Evolutionary conservation across 2,888 invertebrate species (phyloP).

Genomic region (Drosophila cognata): DNA sequence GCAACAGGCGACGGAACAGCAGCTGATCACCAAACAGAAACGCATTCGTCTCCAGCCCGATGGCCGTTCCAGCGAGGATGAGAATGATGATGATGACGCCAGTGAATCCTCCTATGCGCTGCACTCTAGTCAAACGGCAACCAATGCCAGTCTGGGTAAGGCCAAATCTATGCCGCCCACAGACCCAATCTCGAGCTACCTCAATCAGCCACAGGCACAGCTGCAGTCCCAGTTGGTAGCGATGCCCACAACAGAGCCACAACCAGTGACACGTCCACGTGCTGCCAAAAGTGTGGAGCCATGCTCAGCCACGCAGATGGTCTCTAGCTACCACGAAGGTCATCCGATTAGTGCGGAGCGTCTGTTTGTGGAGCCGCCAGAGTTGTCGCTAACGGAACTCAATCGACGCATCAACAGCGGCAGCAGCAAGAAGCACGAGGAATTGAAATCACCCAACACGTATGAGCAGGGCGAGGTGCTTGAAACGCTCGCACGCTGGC

Average conservation of each 20-base stretch:
- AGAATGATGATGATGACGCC: conserved; percentile 27
- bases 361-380: conserved; percentile 53
- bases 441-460: conserved; percentile 2
- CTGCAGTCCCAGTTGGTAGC: conserved; percentile 32
- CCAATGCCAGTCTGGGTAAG: conserved; percentile 59
- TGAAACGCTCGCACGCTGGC: conserved; percentile 61
- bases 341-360: conserved; percentile 38
- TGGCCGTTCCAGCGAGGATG: conserved; percentile 21
- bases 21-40: conserved; percentile 35
- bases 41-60: conserved; percentile 13
- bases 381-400: conserved; percentile 28
- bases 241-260: conserved; percentile 24
- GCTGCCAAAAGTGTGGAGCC: conserved; percentile 50
- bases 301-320: neutral
- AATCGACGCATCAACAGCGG: conserved; percentile 22
- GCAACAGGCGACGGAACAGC: conserved; percentile 23
- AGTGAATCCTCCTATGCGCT: conserved; percentile 37
- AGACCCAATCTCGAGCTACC: conserved; percentile 27
- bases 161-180: conserved; percentile 75
- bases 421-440: neutral
- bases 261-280: conserved; percentile 20
- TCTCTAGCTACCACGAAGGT: conserved; percentile 16
- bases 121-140: conserved; percentile 65
- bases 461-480: conserved; percentile 49
- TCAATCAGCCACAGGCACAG: conserved; percentile 15